Conservation (phyloP, 2,797 vertebrate species). For the Apogon talboti region DNA sequence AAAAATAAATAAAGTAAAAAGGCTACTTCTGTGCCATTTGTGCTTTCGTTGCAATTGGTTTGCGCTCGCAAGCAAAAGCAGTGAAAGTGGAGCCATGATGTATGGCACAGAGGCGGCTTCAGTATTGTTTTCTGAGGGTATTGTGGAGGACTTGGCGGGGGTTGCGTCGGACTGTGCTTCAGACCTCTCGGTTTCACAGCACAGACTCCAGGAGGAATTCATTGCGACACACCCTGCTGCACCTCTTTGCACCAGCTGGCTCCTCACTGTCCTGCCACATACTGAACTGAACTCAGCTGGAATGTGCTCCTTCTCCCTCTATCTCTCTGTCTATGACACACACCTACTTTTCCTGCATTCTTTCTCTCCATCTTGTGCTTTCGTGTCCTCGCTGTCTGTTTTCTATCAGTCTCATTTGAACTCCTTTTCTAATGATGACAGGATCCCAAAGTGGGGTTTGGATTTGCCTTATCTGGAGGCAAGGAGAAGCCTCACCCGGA, state of each 20-base stretch:
- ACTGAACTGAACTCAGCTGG: constrained; percentile 33
- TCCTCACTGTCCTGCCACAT: constrained; percentile 45
- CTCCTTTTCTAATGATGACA: constrained; percentile 47
- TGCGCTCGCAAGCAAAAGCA: constrained; percentile 4
- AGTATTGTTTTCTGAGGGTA: constrained; percentile 14
- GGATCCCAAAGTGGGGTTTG: constrained; percentile 94
- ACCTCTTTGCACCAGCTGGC: constrained; percentile 48
- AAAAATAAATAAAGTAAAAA: neutral
- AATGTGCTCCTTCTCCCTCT: constrained; percentile 64
- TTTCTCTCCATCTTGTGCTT: constrained; percentile 12
- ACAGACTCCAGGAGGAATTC: constrained; percentile 65
- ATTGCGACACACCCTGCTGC: constrained; percentile 73
- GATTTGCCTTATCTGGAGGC: constrained; percentile 93
- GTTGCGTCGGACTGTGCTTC: constrained; percentile 14
- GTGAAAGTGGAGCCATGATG: neutral
- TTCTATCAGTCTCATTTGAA: neutral
- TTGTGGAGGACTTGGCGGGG: constrained; percentile 18
- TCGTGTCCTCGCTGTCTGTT: neutral
- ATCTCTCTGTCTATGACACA: constrained; percentile 40
- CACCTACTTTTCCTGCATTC: constrained; percentile 30
- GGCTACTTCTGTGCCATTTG: too few species aligned
- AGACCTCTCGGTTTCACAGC: constrained; percentile 51
- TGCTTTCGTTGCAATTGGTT: neutral
- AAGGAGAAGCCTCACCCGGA: constrained; percentile 83
- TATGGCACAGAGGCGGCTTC: neutral